Evolutionary conservation across 2,888 invertebrate genomes (phyloP), one percentile per base, ranked within the genome.

Genomic region (Hypomecis atomaria): DNA sequence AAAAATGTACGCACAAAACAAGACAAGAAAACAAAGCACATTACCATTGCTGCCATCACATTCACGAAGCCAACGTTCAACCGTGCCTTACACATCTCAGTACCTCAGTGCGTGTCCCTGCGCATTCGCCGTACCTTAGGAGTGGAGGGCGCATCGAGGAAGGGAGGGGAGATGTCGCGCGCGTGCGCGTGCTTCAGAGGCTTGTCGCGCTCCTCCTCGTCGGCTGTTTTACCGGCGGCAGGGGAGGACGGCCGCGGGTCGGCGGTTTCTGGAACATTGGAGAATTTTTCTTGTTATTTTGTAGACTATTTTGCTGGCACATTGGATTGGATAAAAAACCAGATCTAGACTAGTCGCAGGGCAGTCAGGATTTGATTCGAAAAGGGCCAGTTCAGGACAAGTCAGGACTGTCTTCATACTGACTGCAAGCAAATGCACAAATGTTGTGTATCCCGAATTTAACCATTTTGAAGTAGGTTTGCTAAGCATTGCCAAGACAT

Each of bases 91-190:
- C 36, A 50, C 53, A 44, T 43, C 13, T 58, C 23, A 45, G 11
- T 47, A 60, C 56, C 65, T 60, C 58, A 45, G 62, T 37, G 33
- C 4, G 42, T 38, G 40, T 47, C 55, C 59, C 36, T n/a, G 33
- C 59, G 44, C 48, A 67, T 64, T 43, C 73, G 71, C 71, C 78
- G 83, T 75, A 94, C 95, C 93, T 94, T 95, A 76, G 95, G 95
- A 71, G 95, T 95, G 80, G 94, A 94, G 74, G 95, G 95, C 55
- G 95, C 95, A 84, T 94, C 94, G 70, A 94, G 94, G 84, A 93
- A 94, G 69, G 94, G 90, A 69, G 94, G 93, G 45, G 90, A 89
- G 36, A 80, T 76, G 78, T 90, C 89, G 59, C 92, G 86, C 76
- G 90, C 89, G 77, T 89, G 89, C 75, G 87, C 84, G 73, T 93